These are phyloP conservation scores for Parazoanthus atlanticus DNA, from an alignment of 92 coral and sea anemone species.

Conservation along the genomic window DNA sequence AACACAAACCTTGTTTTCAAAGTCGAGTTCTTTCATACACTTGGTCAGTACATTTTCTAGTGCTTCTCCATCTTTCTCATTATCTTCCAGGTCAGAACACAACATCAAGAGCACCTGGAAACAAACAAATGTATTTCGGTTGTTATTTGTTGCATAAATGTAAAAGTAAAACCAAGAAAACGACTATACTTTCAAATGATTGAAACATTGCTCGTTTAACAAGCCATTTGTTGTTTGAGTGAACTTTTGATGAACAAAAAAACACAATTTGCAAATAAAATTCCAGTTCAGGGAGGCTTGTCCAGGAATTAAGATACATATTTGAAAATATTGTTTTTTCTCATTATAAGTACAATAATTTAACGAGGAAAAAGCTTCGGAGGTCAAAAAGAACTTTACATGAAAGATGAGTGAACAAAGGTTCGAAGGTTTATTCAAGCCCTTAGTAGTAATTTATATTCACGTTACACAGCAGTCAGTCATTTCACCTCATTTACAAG, in stretches of 20 bases:
- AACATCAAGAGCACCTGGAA: slow-evolving; percentile 87
- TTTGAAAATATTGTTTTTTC: too few species aligned
- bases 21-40: slow-evolving; percentile 80
- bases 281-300: too few species aligned
- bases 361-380: too few species aligned
- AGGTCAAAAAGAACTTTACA: too few species aligned
- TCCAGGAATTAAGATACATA: too few species aligned
- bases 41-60: slow-evolving; percentile 71
- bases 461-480: neutral
- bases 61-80: slow-evolving; percentile 75
- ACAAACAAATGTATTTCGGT: neutral
- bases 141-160: neutral
- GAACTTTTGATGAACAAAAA: too few species aligned
- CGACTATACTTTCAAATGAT: neutral
- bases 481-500: neutral
- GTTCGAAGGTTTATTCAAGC: too few species aligned
- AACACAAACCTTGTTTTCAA: slow-evolving; percentile 70
- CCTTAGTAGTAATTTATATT: too few species aligned
- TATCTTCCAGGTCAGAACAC: slow-evolving; percentile 91
- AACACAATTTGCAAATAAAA: too few species aligned
- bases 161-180: neutral
- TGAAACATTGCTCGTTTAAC: neutral
- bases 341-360: too few species aligned
- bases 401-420: too few species aligned
- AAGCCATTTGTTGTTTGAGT: too few species aligned